Percentiles rank a stretch among this genome's conserved stretches.
Conservation (phyloP, 2,113 vertebrate genomes). For the Oreochromis niloticus region DNA sequence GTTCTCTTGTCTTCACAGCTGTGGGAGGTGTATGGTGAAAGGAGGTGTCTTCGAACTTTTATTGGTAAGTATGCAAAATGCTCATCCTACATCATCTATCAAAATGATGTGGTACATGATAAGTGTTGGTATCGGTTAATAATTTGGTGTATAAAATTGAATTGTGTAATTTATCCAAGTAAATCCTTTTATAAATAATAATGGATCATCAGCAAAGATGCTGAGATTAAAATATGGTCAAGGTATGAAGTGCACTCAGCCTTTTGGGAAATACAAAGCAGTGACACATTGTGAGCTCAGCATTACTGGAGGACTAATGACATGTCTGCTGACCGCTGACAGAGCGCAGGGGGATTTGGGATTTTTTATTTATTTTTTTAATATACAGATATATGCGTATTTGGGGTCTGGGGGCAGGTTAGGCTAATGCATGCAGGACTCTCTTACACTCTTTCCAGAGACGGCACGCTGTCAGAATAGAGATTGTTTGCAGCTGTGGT, state of each 20-base stretch:
- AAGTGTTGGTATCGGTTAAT: background rate
- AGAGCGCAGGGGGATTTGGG: background rate
- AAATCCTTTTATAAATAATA: background rate
- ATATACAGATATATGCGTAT: background rate
- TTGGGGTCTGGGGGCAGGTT: background rate
- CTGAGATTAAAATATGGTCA: background rate
- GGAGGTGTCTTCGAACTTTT: constrained; percentile 91
- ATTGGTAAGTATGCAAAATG: constrained; percentile 79
- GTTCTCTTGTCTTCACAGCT: constrained; percentile 66
- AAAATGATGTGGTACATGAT: background rate
- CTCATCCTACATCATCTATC: background rate
- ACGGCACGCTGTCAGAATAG: constrained; percentile 44
- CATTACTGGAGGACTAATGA: constrained; percentile 13
- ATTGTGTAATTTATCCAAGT: background rate
- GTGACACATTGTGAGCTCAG: constrained; percentile 25
- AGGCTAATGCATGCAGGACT: constrained; percentile 29
- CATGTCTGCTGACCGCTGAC: constrained; percentile 12
- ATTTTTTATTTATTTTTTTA: background rate
- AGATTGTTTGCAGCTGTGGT: constrained; percentile 54
- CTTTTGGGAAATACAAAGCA: constrained; percentile 8
- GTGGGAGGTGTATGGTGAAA: constrained; percentile 97
- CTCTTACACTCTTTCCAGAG: constrained; percentile 7
- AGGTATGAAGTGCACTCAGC: background rate
- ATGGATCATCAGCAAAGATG: constrained; percentile 12
- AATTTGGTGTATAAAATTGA: background rate